A percentile compares a stretch with the other conserved stretches of the same genome.
phyloP scores from a whole-genome alignment of 2,888 invertebrate species.

The Abscondita cerata region DNA sequence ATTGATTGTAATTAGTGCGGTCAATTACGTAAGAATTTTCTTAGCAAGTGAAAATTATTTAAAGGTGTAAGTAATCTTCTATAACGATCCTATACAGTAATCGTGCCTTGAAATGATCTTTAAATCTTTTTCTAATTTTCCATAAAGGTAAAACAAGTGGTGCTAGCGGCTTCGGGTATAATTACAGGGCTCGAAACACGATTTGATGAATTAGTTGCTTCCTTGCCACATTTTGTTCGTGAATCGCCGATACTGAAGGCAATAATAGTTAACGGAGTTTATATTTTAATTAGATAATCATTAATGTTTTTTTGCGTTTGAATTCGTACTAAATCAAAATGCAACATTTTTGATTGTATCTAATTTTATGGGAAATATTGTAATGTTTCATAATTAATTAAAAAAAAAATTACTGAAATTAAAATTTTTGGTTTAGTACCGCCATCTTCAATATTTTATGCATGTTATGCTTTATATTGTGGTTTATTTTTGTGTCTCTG shows the following conservation, averaged over 20 bases:
- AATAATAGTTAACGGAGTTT: slow-evolving; percentile 39
- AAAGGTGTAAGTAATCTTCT: slow-evolving; percentile 14
- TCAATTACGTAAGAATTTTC: slow-evolving; percentile 9
- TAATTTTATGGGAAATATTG: too few relatives aligned
- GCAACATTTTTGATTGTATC: too few relatives aligned
- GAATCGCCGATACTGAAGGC: slow-evolving; percentile 37
- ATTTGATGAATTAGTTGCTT: slow-evolving; percentile 58
- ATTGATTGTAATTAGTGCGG: slow-evolving; percentile 4
- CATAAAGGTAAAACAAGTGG: slow-evolving; percentile 34
- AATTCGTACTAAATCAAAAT: too few relatives aligned
- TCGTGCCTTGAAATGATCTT: slow-evolving; percentile 29
- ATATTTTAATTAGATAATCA: slow-evolving; percentile 2
- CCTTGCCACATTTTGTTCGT: slow-evolving; percentile 42
- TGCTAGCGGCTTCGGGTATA: slow-evolving; percentile 55
- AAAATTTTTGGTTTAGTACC: too few relatives aligned
- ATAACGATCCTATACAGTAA: slow-evolving; percentile 17
- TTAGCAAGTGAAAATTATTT: slow-evolving; percentile 12
- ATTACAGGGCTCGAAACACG: slow-evolving; percentile 57
- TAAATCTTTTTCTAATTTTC: slow-evolving; percentile 33
- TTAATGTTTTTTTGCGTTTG: too few relatives aligned
- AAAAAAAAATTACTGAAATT: too few relatives aligned
- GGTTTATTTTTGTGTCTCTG: too few relatives aligned
- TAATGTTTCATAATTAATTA: too few relatives aligned
- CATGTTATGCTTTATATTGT: too few relatives aligned
- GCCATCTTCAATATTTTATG: too few relatives aligned